Evolutionary conservation across 2,888 invertebrate genomes (phyloP).

Genomic region (Liopterus haemorrhoidalis): DNA sequence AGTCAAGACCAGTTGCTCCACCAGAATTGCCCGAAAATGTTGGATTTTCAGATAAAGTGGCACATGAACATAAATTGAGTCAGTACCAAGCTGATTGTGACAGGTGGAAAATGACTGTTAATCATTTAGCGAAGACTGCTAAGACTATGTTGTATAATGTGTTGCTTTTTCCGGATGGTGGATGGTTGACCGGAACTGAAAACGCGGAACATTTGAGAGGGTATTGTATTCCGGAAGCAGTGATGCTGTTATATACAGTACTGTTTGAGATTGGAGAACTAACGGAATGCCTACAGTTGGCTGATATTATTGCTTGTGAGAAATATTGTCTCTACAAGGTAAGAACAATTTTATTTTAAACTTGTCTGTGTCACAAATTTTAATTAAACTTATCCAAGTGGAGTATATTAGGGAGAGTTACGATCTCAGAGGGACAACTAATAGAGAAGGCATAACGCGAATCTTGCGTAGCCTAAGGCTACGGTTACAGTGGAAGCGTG

Average conservation of each 20-base stretch:
- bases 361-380: too few relatives aligned
- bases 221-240: constrained; percentile 78
- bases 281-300: constrained; percentile 70
- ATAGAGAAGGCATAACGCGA: too few relatives aligned
- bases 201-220: constrained; percentile 60
- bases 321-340: constrained; percentile 75
- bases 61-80: constrained; percentile 76
- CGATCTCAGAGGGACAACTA: too few relatives aligned
- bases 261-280: constrained; percentile 69
- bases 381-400: too few relatives aligned
- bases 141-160: constrained; percentile 79
- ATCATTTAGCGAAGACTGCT: constrained; percentile 60
- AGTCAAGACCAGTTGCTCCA: constrained; percentile 69
- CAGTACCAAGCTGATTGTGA: constrained; percentile 73
- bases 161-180: constrained; percentile 79
- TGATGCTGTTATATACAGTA: constrained; percentile 71
- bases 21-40: constrained; percentile 54
- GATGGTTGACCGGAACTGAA: constrained; percentile 76
- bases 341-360: constrained; percentile 25
- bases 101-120: constrained; percentile 65
- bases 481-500: too few relatives aligned
- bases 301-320: constrained; percentile 75
- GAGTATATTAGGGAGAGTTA: too few relatives aligned
- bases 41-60: constrained; percentile 81
- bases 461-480: too few relatives aligned